These are phyloP conservation scores for Pycnomerus fuliginosus DNA, from an alignment of 2,888 invertebrate species.

Conservation along the genomic window DNA sequence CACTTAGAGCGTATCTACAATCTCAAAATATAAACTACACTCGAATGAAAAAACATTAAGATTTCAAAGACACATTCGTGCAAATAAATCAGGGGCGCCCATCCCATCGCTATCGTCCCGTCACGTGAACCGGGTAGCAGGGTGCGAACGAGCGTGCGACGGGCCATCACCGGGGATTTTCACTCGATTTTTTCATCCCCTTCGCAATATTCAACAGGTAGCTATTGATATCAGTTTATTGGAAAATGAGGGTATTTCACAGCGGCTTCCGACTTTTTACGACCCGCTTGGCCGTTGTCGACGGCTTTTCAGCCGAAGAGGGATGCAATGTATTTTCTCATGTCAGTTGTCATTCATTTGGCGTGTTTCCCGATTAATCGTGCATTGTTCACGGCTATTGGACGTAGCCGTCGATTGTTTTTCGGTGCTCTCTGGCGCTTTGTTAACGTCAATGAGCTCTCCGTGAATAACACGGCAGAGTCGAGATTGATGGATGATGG, in stretches of 20 bases:
- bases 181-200: constrained; percentile 18
- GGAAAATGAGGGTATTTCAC: constrained; percentile 53
- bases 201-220: constrained; percentile 49
- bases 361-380: constrained; percentile 39
- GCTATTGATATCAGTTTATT: constrained; percentile 56
- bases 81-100: too few relatives aligned
- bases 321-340: constrained; percentile 32
- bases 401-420: constrained; percentile 34
- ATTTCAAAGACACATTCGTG: too few relatives aligned
- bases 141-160: constrained; percentile 12
- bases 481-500: constrained; percentile 31
- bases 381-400: constrained; percentile 40
- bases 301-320: constrained; percentile 19
- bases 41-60: too few relatives aligned
- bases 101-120: constrained; percentile 1
- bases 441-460: constrained; percentile 31
- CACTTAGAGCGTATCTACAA: too few relatives aligned
- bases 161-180: constrained; percentile 4
- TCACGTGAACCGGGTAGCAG: constrained; percentile 7
- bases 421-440: constrained; percentile 32
- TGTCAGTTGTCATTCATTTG: constrained; percentile 43
- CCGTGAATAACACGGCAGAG: constrained; percentile 3
- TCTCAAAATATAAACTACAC: too few relatives aligned
- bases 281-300: constrained; percentile 37
- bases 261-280: constrained; percentile 47